These are phyloP conservation scores for Paramacrobiotus metropolitanus DNA, from an alignment of 1,140 invertebrate genomes.

Conservation along the genomic window DNA sequence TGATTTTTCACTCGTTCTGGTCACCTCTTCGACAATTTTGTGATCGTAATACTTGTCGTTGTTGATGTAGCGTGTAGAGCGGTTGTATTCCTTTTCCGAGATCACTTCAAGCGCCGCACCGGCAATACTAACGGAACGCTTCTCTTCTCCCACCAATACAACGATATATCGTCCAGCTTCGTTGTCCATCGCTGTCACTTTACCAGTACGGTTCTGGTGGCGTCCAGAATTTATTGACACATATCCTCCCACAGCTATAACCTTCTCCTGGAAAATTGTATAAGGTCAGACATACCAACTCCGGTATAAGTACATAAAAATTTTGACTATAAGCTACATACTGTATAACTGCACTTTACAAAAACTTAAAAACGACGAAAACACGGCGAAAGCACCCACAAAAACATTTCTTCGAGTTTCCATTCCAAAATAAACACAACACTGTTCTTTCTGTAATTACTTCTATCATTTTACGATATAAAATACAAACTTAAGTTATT, in stretches of 20 bases:
- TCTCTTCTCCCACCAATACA: background rate
- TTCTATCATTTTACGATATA: no score
- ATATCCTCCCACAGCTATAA: background rate
- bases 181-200: background rate
- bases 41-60: background rate
- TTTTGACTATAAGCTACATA: no score
- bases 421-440: no score
- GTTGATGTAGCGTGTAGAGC: background rate
- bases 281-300: background rate
- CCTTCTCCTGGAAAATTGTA: background rate
- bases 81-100: background rate
- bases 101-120: background rate
- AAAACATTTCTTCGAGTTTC: no score
- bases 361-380: no score
- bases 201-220: background rate
- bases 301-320: background rate
- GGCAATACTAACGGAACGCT: background rate
- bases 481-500: no score
- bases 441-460: no score
- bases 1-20: background rate
- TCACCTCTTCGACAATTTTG: background rate
- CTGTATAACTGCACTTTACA: no score
- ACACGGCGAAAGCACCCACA: no score
- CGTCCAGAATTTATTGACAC: background rate
- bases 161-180: background rate